Evolutionary conservation across 2,113 vertebrate species (phyloP).

Genomic region (Pogonocichla stellata): DNA sequence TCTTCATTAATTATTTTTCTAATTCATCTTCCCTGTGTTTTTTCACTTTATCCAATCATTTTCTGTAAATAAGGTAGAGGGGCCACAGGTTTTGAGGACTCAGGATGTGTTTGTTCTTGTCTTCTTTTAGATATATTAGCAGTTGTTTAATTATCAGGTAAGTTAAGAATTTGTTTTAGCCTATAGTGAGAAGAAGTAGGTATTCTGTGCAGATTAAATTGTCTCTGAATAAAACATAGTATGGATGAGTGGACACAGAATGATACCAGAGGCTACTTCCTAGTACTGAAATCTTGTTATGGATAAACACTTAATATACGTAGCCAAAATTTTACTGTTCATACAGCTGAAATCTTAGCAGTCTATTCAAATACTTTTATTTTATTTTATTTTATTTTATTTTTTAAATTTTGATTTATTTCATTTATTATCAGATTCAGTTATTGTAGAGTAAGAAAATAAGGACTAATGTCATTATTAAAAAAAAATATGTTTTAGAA

Average conservation of each 20-base stretch:
- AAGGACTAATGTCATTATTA: rapidly evolving
- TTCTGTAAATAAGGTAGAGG: neutral
- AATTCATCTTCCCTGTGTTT: neutral
- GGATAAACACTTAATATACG: neutral
- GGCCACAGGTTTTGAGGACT: neutral
- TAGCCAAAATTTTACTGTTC: neutral
- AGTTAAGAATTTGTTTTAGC: neutral
- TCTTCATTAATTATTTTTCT: neutral
- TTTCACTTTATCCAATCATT: neutral
- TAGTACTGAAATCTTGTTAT: neutral
- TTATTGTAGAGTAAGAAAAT: neutral
- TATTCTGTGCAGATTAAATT: neutral
- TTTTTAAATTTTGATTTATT: neutral
- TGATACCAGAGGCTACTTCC: neutral
- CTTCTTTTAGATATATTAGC: neutral
- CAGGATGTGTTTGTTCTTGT: neutral
- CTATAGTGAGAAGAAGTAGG: neutral
- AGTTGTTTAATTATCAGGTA: neutral
- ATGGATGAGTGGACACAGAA: neutral
- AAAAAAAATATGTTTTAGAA: neutral
- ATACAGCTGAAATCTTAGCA: neutral
- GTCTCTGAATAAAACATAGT: neutral
- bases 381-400: neutral
- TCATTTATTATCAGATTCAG: neutral
- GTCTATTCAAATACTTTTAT: neutral